phyloP scores from a whole-genome alignment of 2,888 invertebrate genomes.

The Carpatolechia fugitivella region DNA sequence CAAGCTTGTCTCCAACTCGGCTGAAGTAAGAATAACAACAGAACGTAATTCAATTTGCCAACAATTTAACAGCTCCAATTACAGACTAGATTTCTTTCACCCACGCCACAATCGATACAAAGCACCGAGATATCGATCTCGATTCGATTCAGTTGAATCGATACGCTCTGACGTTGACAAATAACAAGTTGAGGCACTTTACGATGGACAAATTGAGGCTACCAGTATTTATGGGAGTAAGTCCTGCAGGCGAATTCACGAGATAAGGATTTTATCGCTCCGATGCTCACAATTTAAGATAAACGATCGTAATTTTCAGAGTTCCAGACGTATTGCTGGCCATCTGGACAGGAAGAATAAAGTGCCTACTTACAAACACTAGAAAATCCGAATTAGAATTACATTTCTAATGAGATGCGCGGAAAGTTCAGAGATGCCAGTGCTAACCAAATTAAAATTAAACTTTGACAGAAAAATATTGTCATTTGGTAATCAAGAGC shows the following conservation, averaged over 20 bases:
- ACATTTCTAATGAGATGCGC: too few relatives aligned
- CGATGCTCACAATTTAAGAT: background rate
- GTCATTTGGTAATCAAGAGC: too few relatives aligned
- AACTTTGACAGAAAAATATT: too few relatives aligned
- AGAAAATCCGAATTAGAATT: too few relatives aligned
- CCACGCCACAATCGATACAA: constrained; percentile 16
- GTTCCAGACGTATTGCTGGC: background rate
- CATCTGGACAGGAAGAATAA: background rate
- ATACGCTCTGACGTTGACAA: constrained; percentile 66
- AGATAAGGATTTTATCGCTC: constrained; percentile 33
- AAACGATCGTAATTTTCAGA: constrained; percentile 31
- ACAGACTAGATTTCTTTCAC: constrained; percentile 12
- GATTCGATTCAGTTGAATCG: constrained; percentile 53
- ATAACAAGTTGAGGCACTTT: constrained; percentile 61
- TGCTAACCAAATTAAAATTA: too few relatives aligned
- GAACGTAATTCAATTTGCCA: background rate
- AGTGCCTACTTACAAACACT: background rate
- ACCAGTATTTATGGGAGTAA: constrained; percentile 54
- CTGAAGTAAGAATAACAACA: too few relatives aligned
- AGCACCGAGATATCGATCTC: constrained; percentile 61
- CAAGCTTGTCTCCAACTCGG: too few relatives aligned
- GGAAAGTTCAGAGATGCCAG: too few relatives aligned
- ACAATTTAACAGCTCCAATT: background rate
- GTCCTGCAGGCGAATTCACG: constrained; percentile 38
- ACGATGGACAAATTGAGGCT: constrained; percentile 69